phyloP scores from a whole-genome alignment of 1,140 invertebrate species.

The Magallana gigas region DNA sequence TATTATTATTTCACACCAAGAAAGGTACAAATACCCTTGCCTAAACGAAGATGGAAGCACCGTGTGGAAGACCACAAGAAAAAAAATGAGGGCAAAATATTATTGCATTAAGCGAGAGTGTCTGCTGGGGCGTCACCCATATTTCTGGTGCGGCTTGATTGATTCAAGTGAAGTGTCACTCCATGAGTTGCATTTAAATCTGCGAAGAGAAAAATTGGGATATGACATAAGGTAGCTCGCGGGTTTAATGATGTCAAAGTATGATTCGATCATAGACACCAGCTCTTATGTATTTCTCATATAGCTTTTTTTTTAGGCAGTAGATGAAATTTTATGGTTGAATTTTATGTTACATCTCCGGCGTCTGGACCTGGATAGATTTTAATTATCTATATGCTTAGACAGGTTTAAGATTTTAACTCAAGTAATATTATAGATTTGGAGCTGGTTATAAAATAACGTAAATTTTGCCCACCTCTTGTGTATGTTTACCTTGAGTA shows the following conservation, averaged over 20 bases:
- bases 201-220: background rate
- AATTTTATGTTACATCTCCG: too few relatives aligned
- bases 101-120: constrained; percentile 40
- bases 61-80: constrained; percentile 19
- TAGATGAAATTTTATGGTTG: too few relatives aligned
- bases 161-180: background rate
- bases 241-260: too few relatives aligned
- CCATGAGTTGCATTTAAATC: background rate
- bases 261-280: too few relatives aligned
- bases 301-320: too few relatives aligned
- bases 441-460: too few relatives aligned
- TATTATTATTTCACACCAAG: constrained; percentile 34
- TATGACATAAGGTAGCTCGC: background rate
- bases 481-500: too few relatives aligned
- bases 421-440: too few relatives aligned
- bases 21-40: constrained; percentile 40
- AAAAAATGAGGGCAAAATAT: constrained; percentile 7
- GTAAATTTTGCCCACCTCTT: too few relatives aligned
- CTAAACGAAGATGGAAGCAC: constrained; percentile 21
- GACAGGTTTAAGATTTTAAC: background rate
- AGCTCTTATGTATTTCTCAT: too few relatives aligned
- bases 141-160: constrained; percentile 25
- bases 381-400: too few relatives aligned
- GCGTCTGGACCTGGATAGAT: too few relatives aligned
- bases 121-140: constrained; percentile 40